Percentiles rank a stretch among this genome's conserved stretches.
These are phyloP conservation scores for Erpobdella octoculata DNA, from an alignment of 2,888 invertebrate genomes.

Conservation along the genomic window DNA sequence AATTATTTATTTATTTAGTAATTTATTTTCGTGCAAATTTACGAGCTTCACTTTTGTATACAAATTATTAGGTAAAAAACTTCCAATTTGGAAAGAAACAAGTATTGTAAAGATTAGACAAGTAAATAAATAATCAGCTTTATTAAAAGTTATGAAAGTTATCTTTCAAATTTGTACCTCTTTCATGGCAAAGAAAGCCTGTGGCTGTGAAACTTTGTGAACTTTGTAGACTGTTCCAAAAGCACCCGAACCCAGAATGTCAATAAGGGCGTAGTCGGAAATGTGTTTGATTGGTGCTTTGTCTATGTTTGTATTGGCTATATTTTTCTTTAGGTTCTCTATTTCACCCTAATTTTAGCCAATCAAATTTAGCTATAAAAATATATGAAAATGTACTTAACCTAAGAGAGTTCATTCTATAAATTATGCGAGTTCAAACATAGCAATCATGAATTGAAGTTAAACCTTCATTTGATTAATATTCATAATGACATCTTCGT, in stretches of 20 bases:
- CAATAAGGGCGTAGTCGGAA: slow-evolving; percentile 53
- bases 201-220: slow-evolving; percentile 44
- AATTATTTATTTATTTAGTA: no score
- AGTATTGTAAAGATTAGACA: no score
- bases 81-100: no score
- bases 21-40: no score
- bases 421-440: neutral
- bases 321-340: slow-evolving; percentile 45
- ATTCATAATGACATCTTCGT: slow-evolving; percentile 46
- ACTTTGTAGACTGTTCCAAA: slow-evolving; percentile 56
- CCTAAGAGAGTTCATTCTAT: neutral
- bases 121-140: slow-evolving; percentile 42
- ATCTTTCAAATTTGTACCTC: slow-evolving; percentile 44
- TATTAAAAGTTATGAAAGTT: neutral
- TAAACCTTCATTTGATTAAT: slow-evolving; percentile 45
- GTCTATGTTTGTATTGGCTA: slow-evolving; percentile 47
- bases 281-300: slow-evolving; percentile 42
- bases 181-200: slow-evolving; percentile 52
- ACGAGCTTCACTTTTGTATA: no score
- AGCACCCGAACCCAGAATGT: slow-evolving; percentile 53
- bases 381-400: neutral
- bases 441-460: neutral
- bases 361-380: neutral
- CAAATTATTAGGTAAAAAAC: no score
- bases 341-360: slow-evolving; percentile 41